A percentile compares a stretch with the other conserved stretches of the same genome.
Conservation (phyloP, 2,113 vertebrate genomes). For the Bufo gargarizans region DNA sequence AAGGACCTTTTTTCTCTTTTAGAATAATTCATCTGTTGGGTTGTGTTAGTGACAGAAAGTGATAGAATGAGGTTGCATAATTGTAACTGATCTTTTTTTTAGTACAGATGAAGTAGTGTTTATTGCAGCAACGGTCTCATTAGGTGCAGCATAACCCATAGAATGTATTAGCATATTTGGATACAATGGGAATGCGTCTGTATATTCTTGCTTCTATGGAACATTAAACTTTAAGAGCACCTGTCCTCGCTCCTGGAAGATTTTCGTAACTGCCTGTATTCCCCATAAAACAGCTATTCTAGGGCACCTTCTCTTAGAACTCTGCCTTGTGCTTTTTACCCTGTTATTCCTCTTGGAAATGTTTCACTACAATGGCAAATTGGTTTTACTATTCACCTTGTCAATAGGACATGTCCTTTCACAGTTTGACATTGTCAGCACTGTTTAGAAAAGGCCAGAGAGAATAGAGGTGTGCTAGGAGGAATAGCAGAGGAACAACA, state of each 20-base stretch:
- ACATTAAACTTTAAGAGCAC: neutral
- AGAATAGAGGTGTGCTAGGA: too few species aligned
- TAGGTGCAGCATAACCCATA: neutral
- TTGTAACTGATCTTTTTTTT: neutral
- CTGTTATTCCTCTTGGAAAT: too few species aligned
- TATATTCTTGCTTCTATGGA: neutral
- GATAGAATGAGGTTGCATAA: neutral
- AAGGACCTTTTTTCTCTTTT: conserved; percentile 37
- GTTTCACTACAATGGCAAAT: too few species aligned
- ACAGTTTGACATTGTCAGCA: too few species aligned
- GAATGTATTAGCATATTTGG: neutral
- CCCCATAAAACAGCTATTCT: neutral
- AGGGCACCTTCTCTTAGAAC: too few species aligned
- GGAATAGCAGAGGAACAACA: too few species aligned
- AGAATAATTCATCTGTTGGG: conserved; percentile 19
- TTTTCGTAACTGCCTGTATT: neutral
- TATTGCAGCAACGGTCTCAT: neutral
- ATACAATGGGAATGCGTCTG: neutral
- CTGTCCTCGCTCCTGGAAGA: neutral
- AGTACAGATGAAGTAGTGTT: neutral
- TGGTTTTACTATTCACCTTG: too few species aligned
- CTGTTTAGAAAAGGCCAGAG: too few species aligned
- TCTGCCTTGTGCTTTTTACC: too few species aligned
- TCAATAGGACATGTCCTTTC: too few species aligned
- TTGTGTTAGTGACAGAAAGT: conserved; percentile 2